These are phyloP conservation scores for Phrynocephalus vlangalii DNA, from an alignment of 2,797 vertebrate genomes.

Conservation along the genomic window DNA sequence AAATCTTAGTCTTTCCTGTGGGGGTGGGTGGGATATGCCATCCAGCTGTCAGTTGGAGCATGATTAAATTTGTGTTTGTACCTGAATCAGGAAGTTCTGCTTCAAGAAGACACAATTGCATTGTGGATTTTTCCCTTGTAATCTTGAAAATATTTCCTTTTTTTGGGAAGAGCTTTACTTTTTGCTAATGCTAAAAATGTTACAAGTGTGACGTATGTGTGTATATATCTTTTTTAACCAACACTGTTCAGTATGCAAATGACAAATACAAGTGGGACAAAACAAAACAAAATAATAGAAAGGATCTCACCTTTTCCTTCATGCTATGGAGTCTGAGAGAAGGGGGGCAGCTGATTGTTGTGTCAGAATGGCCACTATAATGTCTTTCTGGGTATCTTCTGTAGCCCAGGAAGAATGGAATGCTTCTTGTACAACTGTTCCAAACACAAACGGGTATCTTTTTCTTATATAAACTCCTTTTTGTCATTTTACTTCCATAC, in stretches of 20 bases:
- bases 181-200: not conserved
- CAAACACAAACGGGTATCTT: not conserved
- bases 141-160: not conserved
- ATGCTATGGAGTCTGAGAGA: not conserved
- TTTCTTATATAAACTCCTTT: constrained; percentile 15
- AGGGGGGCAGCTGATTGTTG: not conserved
- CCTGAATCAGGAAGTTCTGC: not conserved
- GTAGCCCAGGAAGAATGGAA: not conserved
- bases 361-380: not conserved
- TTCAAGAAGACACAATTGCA: not conserved
- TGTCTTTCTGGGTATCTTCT: not conserved
- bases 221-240: not conserved
- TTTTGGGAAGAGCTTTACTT: not conserved
- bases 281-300: not conserved
- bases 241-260: not conserved
- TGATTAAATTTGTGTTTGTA: not conserved
- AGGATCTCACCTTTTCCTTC: not conserved
- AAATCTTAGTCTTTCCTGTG: too few relatives aligned
- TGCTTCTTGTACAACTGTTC: not conserved
- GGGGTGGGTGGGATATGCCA: too few relatives aligned
- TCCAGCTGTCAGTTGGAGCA: not conserved
- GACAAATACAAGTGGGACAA: not conserved
- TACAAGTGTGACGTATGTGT: not conserved
- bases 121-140: not conserved
- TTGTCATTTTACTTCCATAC: constrained; percentile 48